Evolutionary conservation across 2,113 vertebrate genomes (phyloP), one percentile per base, ranked within the genome.

Genomic region (Phrynosoma blainvillii): DNA sequence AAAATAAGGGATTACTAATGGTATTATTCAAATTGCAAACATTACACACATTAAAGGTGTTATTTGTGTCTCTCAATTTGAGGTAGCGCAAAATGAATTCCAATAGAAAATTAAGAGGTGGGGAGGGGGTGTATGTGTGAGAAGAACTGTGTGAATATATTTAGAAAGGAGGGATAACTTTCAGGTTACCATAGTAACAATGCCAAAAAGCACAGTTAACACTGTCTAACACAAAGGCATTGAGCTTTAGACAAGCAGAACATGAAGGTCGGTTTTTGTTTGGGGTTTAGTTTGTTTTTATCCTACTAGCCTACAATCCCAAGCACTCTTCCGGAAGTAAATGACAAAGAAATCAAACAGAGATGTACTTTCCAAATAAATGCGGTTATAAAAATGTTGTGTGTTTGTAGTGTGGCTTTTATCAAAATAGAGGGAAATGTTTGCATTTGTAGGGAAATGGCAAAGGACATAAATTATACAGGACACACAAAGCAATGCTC

Each of bases 201-300:
- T 77, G 56, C 80, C 79, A 82, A 83, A 62, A 73, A 74, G 88
- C 77, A 84, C 27, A 82, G 21, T 84, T 42, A 65, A 83, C 75
- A 66, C 76, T 47, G 47, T 47, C 52, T 1, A 80, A 75, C 40
- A 88, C 71, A 89, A 82, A 84, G n/a, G 32, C 27, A 86, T 90
- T 70, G 71, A 40, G 66, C 68, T 87, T 89, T 86, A 87, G 79
- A 93, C 71, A 23, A 30, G 68, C 70, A 87, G 89, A 92, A 86
- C 87, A 84, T 1, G 74, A 87, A 85, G 84, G 59, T 82, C 76
- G 23, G 76, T 54, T 54, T 91, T 90, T 78, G 62, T 89, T 90
- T 85, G 83, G 52, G 2, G 59, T 79, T 30, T 74, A 30, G 11
- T 81, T 88, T 84, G 25, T 32, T 66, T 76, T 82, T 87, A 76